Evolutionary conservation across 2,888 invertebrate genomes (phyloP).

Genomic region (Cantharis lateralis): DNA sequence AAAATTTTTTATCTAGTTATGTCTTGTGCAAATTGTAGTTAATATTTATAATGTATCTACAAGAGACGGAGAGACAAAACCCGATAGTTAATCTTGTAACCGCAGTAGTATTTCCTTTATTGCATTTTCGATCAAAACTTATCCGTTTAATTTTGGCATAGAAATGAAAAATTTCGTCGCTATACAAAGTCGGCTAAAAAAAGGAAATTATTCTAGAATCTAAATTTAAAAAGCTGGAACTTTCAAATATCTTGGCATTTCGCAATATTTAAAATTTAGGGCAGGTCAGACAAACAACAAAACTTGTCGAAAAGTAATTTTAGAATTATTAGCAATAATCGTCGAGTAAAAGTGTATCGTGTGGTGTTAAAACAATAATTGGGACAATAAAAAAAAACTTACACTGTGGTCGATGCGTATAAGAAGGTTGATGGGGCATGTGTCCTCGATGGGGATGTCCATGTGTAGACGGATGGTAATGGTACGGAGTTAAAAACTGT

Average conservation of each 20-base stretch:
- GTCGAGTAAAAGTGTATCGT: background rate
- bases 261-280: constrained; percentile 35
- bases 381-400: constrained; percentile 36
- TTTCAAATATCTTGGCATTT: constrained; percentile 30
- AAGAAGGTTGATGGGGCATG: constrained; percentile 42
- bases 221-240: constrained; percentile 17
- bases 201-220: background rate
- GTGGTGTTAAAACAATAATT: background rate
- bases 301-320: constrained; percentile 5
- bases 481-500: constrained; percentile 69
- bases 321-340: constrained; percentile 7
- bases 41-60: too few relatives aligned
- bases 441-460: constrained; percentile 38
- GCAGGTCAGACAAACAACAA: constrained; percentile 34
- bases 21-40: background rate
- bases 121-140: background rate
- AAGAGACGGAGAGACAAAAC: background rate
- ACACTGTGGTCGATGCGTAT: constrained; percentile 48
- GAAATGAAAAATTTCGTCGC: background rate
- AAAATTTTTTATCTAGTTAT: background rate
- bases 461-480: constrained; percentile 57
- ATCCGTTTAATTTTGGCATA: background rate
- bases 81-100: background rate
- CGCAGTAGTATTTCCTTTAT: background rate
- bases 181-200: background rate